Percentiles rank a stretch among this genome's conserved stretches.
phyloP scores from a whole-genome alignment of 2,888 invertebrate species.

The Drosophila kambysellisi region DNA sequence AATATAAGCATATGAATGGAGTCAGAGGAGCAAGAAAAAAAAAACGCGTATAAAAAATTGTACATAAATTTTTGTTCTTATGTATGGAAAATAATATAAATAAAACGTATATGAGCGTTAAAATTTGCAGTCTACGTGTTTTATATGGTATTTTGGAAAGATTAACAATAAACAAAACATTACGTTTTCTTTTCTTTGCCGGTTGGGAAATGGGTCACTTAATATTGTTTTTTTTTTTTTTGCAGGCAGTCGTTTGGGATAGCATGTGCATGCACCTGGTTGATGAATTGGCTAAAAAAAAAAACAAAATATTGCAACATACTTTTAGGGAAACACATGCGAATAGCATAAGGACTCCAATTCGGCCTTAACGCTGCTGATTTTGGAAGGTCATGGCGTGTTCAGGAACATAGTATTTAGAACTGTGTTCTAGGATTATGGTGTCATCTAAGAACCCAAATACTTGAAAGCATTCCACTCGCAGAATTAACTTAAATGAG shows the following conservation, averaged over 20 bases:
- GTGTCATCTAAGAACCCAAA: not conserved
- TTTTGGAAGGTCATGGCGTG: not conserved
- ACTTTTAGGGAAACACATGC: not conserved
- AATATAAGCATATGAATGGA: constrained; percentile 39
- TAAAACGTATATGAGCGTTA: constrained; percentile 75
- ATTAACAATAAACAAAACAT: not conserved
- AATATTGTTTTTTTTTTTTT: not conserved
- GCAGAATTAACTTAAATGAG: not conserved
- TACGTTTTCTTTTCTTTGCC: not conserved
- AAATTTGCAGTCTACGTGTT: constrained; percentile 25
- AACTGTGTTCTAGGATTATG: not conserved
- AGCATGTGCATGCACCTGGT: constrained; percentile 5
- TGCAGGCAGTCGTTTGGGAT: not conserved
- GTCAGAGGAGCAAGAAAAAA: constrained; percentile 22
- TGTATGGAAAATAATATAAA: constrained; percentile 69
- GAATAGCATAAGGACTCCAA: not conserved
- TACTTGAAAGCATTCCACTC: not conserved
- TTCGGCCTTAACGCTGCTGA: no score
- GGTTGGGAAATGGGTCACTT: not conserved
- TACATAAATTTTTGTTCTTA: constrained; percentile 77
- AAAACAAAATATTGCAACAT: not conserved
- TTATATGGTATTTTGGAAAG: constrained; percentile 13
- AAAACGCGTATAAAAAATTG: constrained; percentile 44
- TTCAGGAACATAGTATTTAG: not conserved
- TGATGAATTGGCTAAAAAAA: not conserved